Evolutionary conservation across 1,140 invertebrate genomes (phyloP).

Genomic region (Zaprionus kolodkinae): DNA sequence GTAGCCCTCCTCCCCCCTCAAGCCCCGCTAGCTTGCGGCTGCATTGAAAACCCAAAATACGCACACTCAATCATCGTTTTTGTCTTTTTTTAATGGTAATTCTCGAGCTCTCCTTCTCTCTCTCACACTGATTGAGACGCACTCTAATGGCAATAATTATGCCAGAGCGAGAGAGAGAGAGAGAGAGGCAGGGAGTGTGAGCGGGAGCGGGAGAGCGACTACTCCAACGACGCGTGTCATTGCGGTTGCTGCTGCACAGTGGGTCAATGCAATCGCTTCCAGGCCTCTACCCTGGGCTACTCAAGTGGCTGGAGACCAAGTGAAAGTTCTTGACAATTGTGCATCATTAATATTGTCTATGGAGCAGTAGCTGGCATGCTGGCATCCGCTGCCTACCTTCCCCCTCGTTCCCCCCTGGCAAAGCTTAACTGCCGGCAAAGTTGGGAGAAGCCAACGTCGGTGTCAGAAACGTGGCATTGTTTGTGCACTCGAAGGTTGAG

Average conservation of each 20-base stretch:
- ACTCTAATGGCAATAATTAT: slow-evolving; percentile 9
- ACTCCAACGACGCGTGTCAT: slow-evolving; percentile 77
- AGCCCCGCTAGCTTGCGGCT: slow-evolving; percentile 24
- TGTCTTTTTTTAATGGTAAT: slow-evolving; percentile 77
- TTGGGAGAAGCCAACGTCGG: slow-evolving; percentile 46
- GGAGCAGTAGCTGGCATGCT: slow-evolving; percentile 32
- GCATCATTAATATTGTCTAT: slow-evolving; percentile 81
- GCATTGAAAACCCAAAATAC: slow-evolving; percentile 79
- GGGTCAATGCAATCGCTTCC: slow-evolving; percentile 45
- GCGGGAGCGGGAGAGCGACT: slow-evolving; percentile 29
- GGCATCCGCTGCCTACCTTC: slow-evolving; percentile 4
- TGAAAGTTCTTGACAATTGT: slow-evolving; percentile 81
- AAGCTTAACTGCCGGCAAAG: slow-evolving; percentile 59
- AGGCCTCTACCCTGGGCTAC: slow-evolving; percentile 51
- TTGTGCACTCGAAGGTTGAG: slow-evolving; percentile 26
- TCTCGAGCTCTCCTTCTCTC: slow-evolving; percentile 26
- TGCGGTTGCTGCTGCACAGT: slow-evolving; percentile 67
- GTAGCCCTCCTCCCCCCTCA: slow-evolving; percentile 23
- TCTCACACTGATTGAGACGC: slow-evolving; percentile 13
- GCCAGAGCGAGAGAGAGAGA: neutral
- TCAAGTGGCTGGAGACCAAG: slow-evolving; percentile 72
- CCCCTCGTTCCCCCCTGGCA: slow-evolving; percentile 32
- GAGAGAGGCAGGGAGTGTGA: no score
- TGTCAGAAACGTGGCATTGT: slow-evolving; percentile 43
- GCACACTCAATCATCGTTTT: slow-evolving; percentile 82